These are phyloP conservation scores for Podarcis cretensis DNA, from an alignment of 2,113 vertebrate species.

Conservation along the genomic window DNA sequence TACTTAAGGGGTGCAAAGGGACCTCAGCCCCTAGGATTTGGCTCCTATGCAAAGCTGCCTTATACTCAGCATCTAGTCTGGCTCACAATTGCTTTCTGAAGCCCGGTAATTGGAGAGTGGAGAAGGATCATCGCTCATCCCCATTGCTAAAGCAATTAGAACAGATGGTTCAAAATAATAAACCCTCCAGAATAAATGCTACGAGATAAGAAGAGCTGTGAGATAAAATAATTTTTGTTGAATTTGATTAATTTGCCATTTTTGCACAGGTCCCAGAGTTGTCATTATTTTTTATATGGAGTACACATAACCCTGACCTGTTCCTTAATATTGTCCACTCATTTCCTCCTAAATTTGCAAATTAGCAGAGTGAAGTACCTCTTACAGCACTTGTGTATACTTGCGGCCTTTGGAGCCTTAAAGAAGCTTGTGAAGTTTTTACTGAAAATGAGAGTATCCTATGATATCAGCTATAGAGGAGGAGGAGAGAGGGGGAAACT, in stretches of 20 bases:
- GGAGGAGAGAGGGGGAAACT: accelerated
- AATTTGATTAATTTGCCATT: background rate
- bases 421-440: background rate
- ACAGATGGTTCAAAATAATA: background rate
- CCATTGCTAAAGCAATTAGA: background rate
- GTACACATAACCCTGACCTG: background rate
- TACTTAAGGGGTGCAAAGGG: too few species aligned
- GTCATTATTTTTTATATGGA: background rate
- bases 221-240: background rate
- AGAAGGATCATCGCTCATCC: background rate
- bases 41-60: background rate
- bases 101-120: background rate
- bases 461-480: background rate
- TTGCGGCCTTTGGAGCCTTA: background rate
- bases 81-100: too few species aligned
- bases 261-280: background rate
- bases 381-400: background rate
- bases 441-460: background rate
- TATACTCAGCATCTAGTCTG: background rate
- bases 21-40: too few species aligned
- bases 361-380: background rate
- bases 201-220: background rate
- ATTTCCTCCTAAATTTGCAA: background rate
- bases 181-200: background rate
- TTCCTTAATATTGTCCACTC: background rate